Base-by-base conservation (phyloP, 2,113 vertebrate species). In the Ophthalmolycus amberensis region DNA sequence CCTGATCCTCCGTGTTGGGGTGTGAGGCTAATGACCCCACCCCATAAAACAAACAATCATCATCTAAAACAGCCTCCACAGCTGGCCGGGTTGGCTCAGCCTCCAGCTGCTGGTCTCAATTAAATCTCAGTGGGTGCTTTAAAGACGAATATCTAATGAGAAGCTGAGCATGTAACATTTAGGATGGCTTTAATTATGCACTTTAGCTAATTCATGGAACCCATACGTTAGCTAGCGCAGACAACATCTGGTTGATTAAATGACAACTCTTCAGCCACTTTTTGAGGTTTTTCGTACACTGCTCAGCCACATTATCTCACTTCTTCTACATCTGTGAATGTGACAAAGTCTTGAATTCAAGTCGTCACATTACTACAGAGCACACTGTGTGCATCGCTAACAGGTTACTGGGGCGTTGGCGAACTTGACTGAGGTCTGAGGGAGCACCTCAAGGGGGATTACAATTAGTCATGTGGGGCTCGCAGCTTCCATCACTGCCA, bases 61-160 rank as follows among this genome's bases (percentile, higher is more conserved):
- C 27, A 69, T 25, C 12, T 48, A 11, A 16, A 60, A 40, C 27
- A 8, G 9, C 42, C 29, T 25, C 25, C 12, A 5, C 2, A 20
- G 27, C 5, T 46, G 1, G 3, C 75, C 8, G 40, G 3, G 25
- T 20, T 2, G 44, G 25, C 29, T 50, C 66, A 37, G 4, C 15
- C 54, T 60, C 65, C 40, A 77, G 75, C 65, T 69, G 40, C 40
- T 48, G 54, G 40, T 27, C 22, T 15, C 42, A 8, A 18, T 60
- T 62, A 78, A 38, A 77, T 40, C 59, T 25, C 34, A 50, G 42
- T 1, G 14, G 20, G 72, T 5, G 48, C 34, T 56, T 22, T 54
- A n/a, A 37, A 65, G n/a, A 27, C 32, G 20, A 58, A 66, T 66
- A 65, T 54, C 59, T 54, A 38, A 71, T 12, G 68, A n/a, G 46